These are phyloP conservation scores for Rhabdornis inornatus DNA, from an alignment of 2,113 vertebrate species.

Conservation along the genomic window DNA sequence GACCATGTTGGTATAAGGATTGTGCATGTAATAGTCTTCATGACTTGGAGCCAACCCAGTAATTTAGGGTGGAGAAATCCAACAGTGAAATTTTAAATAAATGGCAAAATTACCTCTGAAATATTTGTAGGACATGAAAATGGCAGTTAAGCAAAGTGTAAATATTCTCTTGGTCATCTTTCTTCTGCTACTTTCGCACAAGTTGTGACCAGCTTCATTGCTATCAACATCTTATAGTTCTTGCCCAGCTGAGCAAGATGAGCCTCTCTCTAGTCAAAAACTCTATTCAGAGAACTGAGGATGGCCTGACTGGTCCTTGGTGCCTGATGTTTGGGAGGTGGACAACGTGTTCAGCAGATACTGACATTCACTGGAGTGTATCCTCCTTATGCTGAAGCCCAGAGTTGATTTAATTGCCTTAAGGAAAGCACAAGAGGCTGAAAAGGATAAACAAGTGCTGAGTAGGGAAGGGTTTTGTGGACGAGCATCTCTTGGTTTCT, in stretches of 20 bases:
- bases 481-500: neutral
- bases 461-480: neutral
- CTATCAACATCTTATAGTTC: neutral
- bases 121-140: neutral
- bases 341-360: neutral
- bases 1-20: neutral
- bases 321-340: neutral
- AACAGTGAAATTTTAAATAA: neutral
- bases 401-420: neutral
- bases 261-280: neutral
- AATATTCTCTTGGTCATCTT: neutral
- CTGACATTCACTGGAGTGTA: neutral
- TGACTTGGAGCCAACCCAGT: neutral
- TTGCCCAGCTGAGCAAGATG: neutral
- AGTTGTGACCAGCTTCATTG: neutral
- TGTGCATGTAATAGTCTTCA: neutral
- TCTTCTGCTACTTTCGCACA: neutral
- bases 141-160: accelerated
- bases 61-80: neutral
- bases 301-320: neutral
- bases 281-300: neutral
- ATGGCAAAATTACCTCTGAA: neutral
- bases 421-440: neutral
- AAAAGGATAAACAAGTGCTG: neutral
- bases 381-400: neutral